Percentiles rank a stretch among this genome's conserved stretches.
These are phyloP conservation scores for Drosophila littoralis DNA, from an alignment of 1,140 invertebrate genomes.

Conservation along the genomic window DNA sequence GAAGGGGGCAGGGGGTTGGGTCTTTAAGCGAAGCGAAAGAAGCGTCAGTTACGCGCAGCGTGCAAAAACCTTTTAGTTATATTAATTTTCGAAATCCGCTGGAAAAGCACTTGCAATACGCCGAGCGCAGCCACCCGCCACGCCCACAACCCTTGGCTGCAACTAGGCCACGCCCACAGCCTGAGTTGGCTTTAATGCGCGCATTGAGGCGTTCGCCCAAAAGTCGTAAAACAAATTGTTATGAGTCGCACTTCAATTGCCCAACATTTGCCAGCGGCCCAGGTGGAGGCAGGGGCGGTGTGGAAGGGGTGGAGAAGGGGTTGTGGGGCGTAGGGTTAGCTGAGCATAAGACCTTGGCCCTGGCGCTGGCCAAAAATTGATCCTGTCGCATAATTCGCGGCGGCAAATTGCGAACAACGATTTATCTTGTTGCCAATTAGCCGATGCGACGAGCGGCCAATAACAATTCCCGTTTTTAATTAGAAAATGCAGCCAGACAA, in stretches of 20 bases:
- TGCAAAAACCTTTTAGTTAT: conserved; percentile 79
- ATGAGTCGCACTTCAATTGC: conserved; percentile 30
- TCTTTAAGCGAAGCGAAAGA: conserved; percentile 12
- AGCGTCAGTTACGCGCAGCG: conserved; percentile 59
- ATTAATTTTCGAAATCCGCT: conserved; percentile 72
- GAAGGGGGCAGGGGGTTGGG: not conserved
- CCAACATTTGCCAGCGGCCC: not conserved
- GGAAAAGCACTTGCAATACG: conserved; percentile 23
- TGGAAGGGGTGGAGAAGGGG: no score
- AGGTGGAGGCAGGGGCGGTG: not conserved
- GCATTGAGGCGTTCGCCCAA: conserved; percentile 52
- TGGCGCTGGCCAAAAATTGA: conserved; percentile 61
- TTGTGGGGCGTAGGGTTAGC: no score
- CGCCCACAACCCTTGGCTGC: not conserved
- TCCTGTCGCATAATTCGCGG: conserved; percentile 76
- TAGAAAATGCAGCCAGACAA: conserved; percentile 60
- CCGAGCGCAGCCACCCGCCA: not conserved
- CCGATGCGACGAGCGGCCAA: conserved; percentile 52
- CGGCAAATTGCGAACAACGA: conserved; percentile 70
- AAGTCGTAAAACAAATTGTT: conserved; percentile 59
- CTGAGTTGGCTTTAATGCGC: conserved; percentile 50
- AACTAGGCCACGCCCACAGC: conserved; percentile 1
- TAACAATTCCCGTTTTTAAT: conserved; percentile 78
- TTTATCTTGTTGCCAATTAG: conserved; percentile 82
- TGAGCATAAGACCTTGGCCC: conserved; percentile 63